Conservation (phyloP, 2,797 vertebrate species). For the Acrossocheilus wenchowensis region DNA sequence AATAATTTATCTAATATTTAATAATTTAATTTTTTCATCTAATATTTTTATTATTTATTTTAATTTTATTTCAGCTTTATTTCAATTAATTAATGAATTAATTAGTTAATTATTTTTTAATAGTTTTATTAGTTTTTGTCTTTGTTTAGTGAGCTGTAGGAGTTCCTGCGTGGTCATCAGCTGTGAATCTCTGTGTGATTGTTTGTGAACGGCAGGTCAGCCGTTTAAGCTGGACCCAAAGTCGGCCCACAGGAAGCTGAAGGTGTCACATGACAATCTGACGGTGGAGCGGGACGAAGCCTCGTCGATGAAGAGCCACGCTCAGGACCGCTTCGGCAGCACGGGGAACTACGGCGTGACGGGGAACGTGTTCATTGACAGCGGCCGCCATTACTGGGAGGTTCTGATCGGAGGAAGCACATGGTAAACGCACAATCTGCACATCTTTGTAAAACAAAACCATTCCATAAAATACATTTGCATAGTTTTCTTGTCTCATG, state of each 20-base stretch:
- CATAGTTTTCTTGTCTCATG: background rate
- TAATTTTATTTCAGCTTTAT: background rate
- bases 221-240: slow-evolving; percentile 98
- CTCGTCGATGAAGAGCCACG: slow-evolving; percentile 95
- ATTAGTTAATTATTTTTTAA: too few species aligned
- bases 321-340: slow-evolving; percentile 94
- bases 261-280: slow-evolving; percentile 95
- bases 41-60: background rate
- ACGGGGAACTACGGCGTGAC: slow-evolving; percentile 94
- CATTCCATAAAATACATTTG: too few species aligned
- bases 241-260: slow-evolving; percentile 94
- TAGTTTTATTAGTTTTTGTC: too few species aligned
- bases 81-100: background rate
- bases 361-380: slow-evolving; percentile 97
- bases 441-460: too few species aligned
- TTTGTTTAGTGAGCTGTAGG: background rate
- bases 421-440: slow-evolving; percentile 80
- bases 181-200: background rate
- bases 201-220: slow-evolving; percentile 80
- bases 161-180: background rate
- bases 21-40: too few species aligned
- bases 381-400: slow-evolving; percentile 98
- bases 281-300: slow-evolving; percentile 97
- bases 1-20: background rate
- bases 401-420: slow-evolving; percentile 97